Evolutionary conservation across 1,140 invertebrate species (phyloP), one percentile per base, ranked within the genome.

Genomic region (Panagrolaimus sp.): DNA sequence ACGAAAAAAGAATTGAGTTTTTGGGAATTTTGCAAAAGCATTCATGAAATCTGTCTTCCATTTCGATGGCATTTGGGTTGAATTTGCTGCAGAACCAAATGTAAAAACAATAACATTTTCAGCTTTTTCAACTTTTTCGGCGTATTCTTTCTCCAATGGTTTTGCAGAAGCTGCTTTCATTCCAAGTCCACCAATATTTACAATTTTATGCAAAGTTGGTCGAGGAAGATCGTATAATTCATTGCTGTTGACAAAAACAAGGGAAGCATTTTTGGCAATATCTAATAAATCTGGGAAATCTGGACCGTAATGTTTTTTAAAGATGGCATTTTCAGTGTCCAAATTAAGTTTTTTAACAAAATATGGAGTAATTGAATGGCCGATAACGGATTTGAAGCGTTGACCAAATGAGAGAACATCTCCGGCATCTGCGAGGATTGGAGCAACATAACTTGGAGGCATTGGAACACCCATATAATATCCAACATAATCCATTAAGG

Each of bases 1-100:
- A 63, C 73, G 73, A 55, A 67, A 73, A 8, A 75, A 28, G 38
- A 75, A 73, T 43, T 63, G 69, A 21, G 48, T 52, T 21, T 75
- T 68, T 7, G 68, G 68, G 62, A 71, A 73, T 32, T 68, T 46
- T 7, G 55, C 47, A 38, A 74, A 73, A 5, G 67, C 46, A 10
- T 44, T 21, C 43, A 62, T 43, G 24, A 74, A 74, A 1, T 48
- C 65, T 0, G 63, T 15, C 8, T 65, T 52, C 21, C 47, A 52
- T 21, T 63, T 55, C 5, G 43, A 10, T 0, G 63, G 63, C 63
- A 65, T 65, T 32, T 9, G 9, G 7, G 17, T 44, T 17, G 63
- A 9, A 55, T 67, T 67, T 8, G 48, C 65, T 17, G 38, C 65
- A 9, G 45, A 17, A 1, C 65, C 65, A 67, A 67, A 67, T 2